A percentile compares a stretch with the other conserved stretches of the same genome.
Evolutionary conservation across 2,113 vertebrate genomes (phyloP).

Genomic region (Saimiri boliviensis): DNA sequence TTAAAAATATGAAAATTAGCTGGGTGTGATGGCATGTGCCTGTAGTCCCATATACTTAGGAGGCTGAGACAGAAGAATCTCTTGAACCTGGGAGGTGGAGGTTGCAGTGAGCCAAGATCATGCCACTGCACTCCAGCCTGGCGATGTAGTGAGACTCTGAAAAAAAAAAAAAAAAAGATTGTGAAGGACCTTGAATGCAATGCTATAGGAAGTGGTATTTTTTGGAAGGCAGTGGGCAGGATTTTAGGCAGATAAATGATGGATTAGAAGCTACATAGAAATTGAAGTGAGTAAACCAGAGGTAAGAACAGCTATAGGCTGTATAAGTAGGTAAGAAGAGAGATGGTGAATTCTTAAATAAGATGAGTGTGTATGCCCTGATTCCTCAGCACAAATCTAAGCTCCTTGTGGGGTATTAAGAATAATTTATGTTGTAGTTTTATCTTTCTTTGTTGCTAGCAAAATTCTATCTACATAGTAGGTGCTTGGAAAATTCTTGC

Average conservation of each 20-base stretch:
- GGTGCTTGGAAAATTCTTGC: neutral
- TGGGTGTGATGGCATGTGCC: too few relatives aligned
- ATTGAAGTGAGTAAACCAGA: neutral
- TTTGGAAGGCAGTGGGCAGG: neutral
- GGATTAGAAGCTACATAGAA: neutral
- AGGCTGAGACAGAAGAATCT: too few relatives aligned
- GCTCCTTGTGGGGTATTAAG: neutral
- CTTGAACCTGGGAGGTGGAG: too few relatives aligned
- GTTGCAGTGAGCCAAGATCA: too few relatives aligned
- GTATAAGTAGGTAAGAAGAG: neutral
- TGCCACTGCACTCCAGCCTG: too few relatives aligned
- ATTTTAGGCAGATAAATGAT: neutral
- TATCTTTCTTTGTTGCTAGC: slow-evolving; percentile 36
- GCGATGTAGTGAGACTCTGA: too few relatives aligned
- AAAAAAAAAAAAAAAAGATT: too few relatives aligned
- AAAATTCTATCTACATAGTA: neutral
- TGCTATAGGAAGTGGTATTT: neutral
- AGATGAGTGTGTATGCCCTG: neutral
- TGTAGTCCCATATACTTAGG: too few relatives aligned
- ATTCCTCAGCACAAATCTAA: neutral
- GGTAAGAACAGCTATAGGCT: neutral
- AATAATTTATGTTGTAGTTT: neutral
- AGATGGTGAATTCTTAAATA: neutral
- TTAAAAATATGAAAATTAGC: too few relatives aligned
- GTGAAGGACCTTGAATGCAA: neutral